Base-by-base conservation (phyloP, 2,888 invertebrate species). In the Pristionchus japonicus region DNA sequence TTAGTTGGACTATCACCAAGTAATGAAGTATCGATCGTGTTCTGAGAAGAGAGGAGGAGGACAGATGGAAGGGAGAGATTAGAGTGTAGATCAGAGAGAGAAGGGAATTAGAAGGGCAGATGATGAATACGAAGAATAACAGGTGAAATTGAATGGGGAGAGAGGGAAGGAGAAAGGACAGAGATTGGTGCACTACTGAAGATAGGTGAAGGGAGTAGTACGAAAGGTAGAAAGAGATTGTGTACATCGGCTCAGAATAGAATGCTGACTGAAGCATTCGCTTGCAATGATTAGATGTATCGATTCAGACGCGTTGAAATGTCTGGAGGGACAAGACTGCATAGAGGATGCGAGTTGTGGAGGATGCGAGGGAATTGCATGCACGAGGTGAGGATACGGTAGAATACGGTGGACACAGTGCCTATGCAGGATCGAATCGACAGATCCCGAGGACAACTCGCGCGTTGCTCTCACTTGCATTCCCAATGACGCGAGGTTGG, bases 281-380 rank as follows among this genome's bases (percentile, higher is more conserved):
- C 20, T 34, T n/a, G n/a, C n/a, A n/a, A 84, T 57, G 43, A 37
- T 13, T 34, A n/a, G n/a, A n/a, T n/a, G n/a, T n/a, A 37, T 20
- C 57, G 40, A 89, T 90, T 61, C 89, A 91, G 91, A 80, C 43
- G 84, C 87, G 9, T 89, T 91, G 20, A 90, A 89, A 23, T 91
- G 91, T 84, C 89, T 91, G 43, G 91, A 91, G 90, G 91, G 91
- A 37, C 89, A 90, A 20, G 91, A 91, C 83, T 91, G 91, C 64
- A 89, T 91, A 1, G 89, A 88, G 15, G 90, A 90, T 82, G 90
- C 90, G 9, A 89, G 90, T 27, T 91, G 91, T 49, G 88, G 88
- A 27, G 90, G 89, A 64, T 91, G 91, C 85, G 89, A 89, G 1
- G 91, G 91, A 34, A 57, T 85, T 1, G 83, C 86, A 11, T 86